phyloP scores from a whole-genome alignment of 2,113 vertebrate genomes.

The Vireo altiloquus region DNA sequence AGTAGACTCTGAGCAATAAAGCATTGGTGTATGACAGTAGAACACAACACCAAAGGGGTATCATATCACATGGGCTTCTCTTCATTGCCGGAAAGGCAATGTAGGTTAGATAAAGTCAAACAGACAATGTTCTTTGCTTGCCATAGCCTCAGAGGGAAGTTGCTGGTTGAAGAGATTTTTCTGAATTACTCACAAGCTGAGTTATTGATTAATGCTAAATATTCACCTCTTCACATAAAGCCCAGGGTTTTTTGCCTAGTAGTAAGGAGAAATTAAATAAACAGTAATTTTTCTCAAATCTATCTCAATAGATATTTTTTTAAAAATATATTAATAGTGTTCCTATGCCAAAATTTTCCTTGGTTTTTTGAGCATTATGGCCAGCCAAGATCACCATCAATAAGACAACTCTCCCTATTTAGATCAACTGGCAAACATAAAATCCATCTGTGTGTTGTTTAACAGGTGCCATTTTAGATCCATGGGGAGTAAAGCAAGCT shows the following conservation, averaged over 20 bases:
- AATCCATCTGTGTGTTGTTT: slow-evolving; percentile 63
- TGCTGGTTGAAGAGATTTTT: slow-evolving; percentile 1
- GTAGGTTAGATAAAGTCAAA: neutral
- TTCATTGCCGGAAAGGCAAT: neutral
- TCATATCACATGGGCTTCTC: neutral
- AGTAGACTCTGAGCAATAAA: slow-evolving; percentile 17
- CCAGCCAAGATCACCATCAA: slow-evolving; percentile 39
- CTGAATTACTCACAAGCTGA: neutral
- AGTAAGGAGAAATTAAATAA: neutral
- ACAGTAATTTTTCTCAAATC: neutral
- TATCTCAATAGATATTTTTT: neutral
- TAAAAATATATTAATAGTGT: neutral
- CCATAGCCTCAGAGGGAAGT: neutral
- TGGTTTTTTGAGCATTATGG: neutral
- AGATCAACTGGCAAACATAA: slow-evolving; percentile 61
- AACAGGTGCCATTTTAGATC: slow-evolving; percentile 67
- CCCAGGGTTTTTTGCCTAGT: neutral
- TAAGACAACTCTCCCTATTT: slow-evolving; percentile 26
- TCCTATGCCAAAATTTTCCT: neutral
- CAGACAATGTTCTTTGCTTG: neutral
- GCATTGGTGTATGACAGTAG: neutral
- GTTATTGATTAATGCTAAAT: slow-evolving; percentile 21
- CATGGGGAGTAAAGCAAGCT: slow-evolving; percentile 52
- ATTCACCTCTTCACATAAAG: neutral
- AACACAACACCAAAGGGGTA: neutral